phyloP scores from a whole-genome alignment of 1,140 invertebrate genomes.

The Zaprionus ghesquierei region DNA sequence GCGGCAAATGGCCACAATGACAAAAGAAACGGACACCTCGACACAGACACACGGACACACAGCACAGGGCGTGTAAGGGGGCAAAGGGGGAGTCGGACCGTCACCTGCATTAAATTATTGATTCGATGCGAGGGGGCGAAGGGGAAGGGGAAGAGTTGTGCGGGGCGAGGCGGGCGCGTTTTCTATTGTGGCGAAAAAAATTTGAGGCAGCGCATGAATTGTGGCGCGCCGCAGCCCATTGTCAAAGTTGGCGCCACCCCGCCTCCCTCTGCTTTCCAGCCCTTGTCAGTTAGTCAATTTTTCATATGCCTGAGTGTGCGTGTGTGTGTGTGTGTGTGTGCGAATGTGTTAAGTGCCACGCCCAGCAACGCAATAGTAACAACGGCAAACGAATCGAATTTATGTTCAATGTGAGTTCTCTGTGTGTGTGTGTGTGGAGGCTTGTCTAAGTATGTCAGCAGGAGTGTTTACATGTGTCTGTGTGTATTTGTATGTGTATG shows the following conservation, averaged over 20 bases:
- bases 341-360: constrained; percentile 46
- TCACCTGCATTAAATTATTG: constrained; percentile 79
- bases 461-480: constrained; percentile 18
- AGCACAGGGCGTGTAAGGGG: not conserved
- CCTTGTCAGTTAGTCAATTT: constrained; percentile 56
- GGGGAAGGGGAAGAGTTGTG: not conserved
- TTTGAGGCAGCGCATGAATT: constrained; percentile 65
- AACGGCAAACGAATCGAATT: constrained; percentile 50
- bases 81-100: not conserved
- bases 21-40: constrained; percentile 51
- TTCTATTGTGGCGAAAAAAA: constrained; percentile 70
- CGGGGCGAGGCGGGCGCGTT: constrained; percentile 50
- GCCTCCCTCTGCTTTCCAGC: not conserved
- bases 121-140: constrained; percentile 54
- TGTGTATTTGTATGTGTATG: constrained; percentile 26
- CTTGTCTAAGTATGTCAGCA: constrained; percentile 5
- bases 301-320: constrained; percentile 30
- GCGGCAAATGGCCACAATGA: constrained; percentile 58
- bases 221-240: constrained; percentile 43
- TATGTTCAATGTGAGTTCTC: constrained; percentile 36
- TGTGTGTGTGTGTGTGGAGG: constrained; percentile 9
- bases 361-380: constrained; percentile 50
- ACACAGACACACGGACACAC: not conserved
- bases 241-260: constrained; percentile 56
- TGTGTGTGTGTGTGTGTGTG: constrained; percentile 8